These are phyloP conservation scores for Muscicapa striata DNA, from an alignment of 2,797 vertebrate genomes.

Conservation along the genomic window DNA sequence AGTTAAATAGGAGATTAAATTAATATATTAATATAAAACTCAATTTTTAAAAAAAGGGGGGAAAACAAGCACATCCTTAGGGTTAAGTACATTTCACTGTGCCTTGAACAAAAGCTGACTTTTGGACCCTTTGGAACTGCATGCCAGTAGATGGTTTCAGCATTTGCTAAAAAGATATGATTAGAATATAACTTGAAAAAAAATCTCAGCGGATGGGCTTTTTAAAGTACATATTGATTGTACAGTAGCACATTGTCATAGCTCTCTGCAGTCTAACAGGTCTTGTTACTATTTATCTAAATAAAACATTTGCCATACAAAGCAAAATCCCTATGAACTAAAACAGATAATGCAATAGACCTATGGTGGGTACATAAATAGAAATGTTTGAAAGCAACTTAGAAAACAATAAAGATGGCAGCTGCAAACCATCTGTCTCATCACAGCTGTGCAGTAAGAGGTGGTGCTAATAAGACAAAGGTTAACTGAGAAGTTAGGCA, in stretches of 20 bases:
- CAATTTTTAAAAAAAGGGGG: rapidly evolving
- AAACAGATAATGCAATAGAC: not conserved
- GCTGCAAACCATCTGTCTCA: conserved; percentile 35
- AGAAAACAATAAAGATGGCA: conserved; percentile 1
- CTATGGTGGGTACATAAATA: not conserved
- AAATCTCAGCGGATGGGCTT: not conserved
- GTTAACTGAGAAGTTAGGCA: not conserved
- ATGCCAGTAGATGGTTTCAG: not conserved
- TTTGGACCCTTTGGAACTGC: not conserved
- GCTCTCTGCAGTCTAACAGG: not conserved
- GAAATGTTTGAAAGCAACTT: not conserved
- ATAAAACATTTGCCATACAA: not conserved
- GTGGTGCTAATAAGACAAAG: not conserved
- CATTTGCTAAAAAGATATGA: not conserved
- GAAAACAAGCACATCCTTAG: not conserved
- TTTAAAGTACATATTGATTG: not conserved
- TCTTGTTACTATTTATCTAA: not conserved
- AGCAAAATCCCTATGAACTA: not conserved
- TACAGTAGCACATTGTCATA: not conserved
- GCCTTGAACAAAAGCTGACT: not conserved
- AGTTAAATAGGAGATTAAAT: not conserved
- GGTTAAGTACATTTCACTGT: not conserved
- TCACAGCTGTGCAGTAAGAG: not conserved
- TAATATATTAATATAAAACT: not conserved
- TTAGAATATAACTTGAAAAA: not conserved